Evolutionary conservation across 1,140 invertebrate species (phyloP).

Genomic region (Phthorimaea operculella): DNA sequence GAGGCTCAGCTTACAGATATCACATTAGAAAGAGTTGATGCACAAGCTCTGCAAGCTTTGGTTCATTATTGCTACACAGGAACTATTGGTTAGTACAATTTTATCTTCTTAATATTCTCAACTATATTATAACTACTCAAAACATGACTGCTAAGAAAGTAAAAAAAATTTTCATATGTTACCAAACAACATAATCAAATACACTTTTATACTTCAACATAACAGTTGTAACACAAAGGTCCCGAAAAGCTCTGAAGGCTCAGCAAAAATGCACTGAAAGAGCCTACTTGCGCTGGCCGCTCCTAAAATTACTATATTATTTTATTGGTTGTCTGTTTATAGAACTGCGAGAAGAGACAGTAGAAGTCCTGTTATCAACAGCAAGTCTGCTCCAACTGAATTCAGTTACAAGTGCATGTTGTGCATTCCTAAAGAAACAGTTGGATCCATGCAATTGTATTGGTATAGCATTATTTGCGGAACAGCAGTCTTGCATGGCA

Average conservation of each 20-base stretch:
- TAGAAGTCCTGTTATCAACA: slow-evolving; percentile 88
- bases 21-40: slow-evolving; percentile 83
- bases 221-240: too few species aligned
- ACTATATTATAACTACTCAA: background rate
- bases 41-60: slow-evolving; percentile 84
- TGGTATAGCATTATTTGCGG: slow-evolving; percentile 92
- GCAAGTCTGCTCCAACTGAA: slow-evolving; percentile 89
- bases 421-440: slow-evolving; percentile 89
- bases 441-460: slow-evolving; percentile 95
- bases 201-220: too few species aligned
- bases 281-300: too few species aligned
- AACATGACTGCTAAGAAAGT: too few species aligned
- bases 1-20: slow-evolving; percentile 89
- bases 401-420: slow-evolving; percentile 89
- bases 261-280: too few species aligned
- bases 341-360: slow-evolving; percentile 83
- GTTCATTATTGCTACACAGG: slow-evolving; percentile 93
- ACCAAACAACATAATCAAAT: too few species aligned
- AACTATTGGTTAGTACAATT: slow-evolving; percentile 64
- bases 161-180: too few species aligned
- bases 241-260: too few species aligned
- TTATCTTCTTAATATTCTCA: background rate
- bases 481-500: slow-evolving; percentile 85
- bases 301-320: too few species aligned
- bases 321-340: slow-evolving; percentile 47